Evolutionary conservation across 35 echinoderm and acorn worm species (phyloP), one percentile per base, ranked within the genome.

Genomic region (Acanthaster planci): DNA sequence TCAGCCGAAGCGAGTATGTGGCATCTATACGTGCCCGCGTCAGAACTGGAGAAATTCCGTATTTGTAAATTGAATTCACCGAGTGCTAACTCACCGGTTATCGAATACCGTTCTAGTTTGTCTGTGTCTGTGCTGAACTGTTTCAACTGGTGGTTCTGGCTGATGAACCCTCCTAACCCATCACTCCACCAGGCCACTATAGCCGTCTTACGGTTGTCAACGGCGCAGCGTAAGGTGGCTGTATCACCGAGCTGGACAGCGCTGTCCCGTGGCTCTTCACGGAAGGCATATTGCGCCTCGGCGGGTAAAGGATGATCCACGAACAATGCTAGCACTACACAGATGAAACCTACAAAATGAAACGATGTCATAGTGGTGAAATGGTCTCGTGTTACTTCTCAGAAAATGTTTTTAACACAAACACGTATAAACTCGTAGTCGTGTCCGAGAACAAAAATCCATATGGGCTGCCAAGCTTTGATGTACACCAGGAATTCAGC

Each of bases 91-190:
- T 72, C 64, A 14, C 64, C 64, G 2, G 64, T 12, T 31, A 72
- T 72, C 64, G 64, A 72, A 26, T 36, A 72, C 64, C 64, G 26
- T 72, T 72, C 26, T 26, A 72, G 64, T 26, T 72, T 26, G 64
- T 72, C 64, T 6, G 19, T n/a, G 30, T 72, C 16, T 3, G 30
- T 19, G 34, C 2, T 72, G 64, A 26, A 72, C 23, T 2, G 29
- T 72, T 72, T 72, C 1, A 72, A 12, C 10, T n/a, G 26, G 14
- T 29, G 26, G 10, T 72, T 72, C 21, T 72, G 64, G 23, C 64
- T 72, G 64, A 72, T 72, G 29, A 26, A 47, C 12, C 12, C 4
- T 47, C 42, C 64, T 26, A 14, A 5, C 21, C 14, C 64, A 9
- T 34, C 10, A 26, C 23, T 72, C 64, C 64, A 72, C 64, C 64